Evolutionary conservation across 1,140 invertebrate genomes (phyloP).

Genomic region (Drosophila sturtevanti): DNA sequence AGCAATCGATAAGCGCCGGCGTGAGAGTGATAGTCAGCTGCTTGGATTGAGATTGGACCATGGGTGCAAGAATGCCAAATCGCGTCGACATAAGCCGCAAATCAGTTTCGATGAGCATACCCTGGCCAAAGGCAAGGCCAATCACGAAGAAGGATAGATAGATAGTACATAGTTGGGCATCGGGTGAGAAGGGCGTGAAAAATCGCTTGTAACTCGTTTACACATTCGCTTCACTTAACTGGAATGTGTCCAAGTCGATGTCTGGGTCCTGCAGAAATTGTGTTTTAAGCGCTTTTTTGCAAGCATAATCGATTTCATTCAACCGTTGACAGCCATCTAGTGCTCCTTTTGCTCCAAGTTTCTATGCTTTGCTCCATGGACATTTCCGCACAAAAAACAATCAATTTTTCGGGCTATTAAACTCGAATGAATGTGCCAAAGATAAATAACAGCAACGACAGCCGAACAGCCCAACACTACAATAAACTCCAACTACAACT

Average conservation of each 20-base stretch:
- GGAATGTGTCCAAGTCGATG: conserved; percentile 37
- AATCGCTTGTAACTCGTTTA: conserved; percentile 73
- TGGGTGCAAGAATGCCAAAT: conserved; percentile 14
- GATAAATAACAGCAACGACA: conserved; percentile 81
- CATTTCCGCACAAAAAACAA: conserved; percentile 81
- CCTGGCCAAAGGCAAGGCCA: conserved; percentile 31
- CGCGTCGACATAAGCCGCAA: conserved; percentile 54
- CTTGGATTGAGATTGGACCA: conserved; percentile 11
- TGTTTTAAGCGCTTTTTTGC: conserved; percentile 60
- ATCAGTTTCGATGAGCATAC: conserved; percentile 74
- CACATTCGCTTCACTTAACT: conserved; percentile 71
- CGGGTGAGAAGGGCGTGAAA: conserved; percentile 35
- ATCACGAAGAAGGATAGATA: conserved; percentile 11
- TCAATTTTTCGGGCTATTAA: conserved; percentile 83
- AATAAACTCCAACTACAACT: conserved; percentile 51
- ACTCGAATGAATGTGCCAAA: conserved; percentile 82
- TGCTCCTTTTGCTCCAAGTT: conserved; percentile 23
- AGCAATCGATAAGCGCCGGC: conserved; percentile 29
- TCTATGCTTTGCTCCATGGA: conserved; percentile 36
- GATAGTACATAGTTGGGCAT: not conserved
- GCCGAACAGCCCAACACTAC: conserved; percentile 58
- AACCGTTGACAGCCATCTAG: conserved; percentile 59
- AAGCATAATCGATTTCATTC: conserved; percentile 72
- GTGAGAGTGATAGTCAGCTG: conserved; percentile 52
- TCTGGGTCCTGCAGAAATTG: conserved; percentile 45